These are phyloP conservation scores for Odocoileus virginianus DNA, from an alignment of 2,113 vertebrate genomes.

Conservation along the genomic window DNA sequence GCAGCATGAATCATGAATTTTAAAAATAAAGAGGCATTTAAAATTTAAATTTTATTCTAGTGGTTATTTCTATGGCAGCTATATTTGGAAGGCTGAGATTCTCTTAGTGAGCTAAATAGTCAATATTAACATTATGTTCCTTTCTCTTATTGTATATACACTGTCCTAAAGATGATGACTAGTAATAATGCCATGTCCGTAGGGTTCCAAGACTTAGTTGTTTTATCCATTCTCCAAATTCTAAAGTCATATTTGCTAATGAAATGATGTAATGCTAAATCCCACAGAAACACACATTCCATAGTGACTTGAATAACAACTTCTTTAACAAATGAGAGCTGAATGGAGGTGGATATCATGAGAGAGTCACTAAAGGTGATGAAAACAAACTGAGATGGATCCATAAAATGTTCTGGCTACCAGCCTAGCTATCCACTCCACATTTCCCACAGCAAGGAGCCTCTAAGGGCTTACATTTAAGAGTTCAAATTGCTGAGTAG, in stretches of 20 bases:
- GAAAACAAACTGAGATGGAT: neutral
- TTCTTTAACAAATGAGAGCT: slow-evolving; percentile 21
- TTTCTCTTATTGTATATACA: neutral
- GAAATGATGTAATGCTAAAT: neutral
- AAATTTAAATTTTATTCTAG: slow-evolving; percentile 16
- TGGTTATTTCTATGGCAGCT: neutral
- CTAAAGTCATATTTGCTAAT: neutral
- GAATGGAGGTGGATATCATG: neutral
- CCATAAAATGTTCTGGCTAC: neutral
- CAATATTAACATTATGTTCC: neutral
- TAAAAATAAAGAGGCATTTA: slow-evolving; percentile 26
- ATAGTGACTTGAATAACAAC: neutral
- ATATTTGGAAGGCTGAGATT: neutral
- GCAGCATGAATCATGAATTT: slow-evolving; percentile 29
- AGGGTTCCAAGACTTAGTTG: neutral
- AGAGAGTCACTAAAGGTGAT: neutral
- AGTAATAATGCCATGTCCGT: neutral
- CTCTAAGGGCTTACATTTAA: neutral
- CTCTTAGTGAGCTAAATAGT: neutral
- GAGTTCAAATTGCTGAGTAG: neutral
- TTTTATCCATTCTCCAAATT: neutral
- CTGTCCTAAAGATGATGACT: neutral
- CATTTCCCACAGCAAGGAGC: neutral
- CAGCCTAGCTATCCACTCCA: neutral
- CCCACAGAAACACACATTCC: neutral